Evolutionary conservation across 2,888 invertebrate genomes (phyloP), one percentile per base, ranked within the genome.

Genomic region (Entomobrya multifasciata): DNA sequence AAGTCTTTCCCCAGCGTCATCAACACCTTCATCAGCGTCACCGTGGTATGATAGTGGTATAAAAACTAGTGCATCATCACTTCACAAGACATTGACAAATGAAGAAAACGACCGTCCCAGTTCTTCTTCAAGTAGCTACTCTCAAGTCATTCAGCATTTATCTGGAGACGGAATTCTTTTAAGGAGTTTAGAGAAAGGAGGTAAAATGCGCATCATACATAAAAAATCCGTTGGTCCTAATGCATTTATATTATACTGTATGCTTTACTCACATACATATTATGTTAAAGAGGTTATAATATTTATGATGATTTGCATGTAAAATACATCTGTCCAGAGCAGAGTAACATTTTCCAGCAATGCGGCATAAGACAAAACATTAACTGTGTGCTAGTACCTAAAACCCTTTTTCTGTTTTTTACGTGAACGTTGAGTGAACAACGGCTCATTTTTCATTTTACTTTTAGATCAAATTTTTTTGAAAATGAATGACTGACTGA

Each of bases 101-200:
- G 80, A 80, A 70, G 85, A 74, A 15, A 72, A 78, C 65, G 76
- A 74, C 67, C 72, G 86, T 62, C 20, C 80, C 36, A 60, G 79
- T 62, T 79, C 74, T 44, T 60, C 60, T 55, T 44, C 74, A 27
- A 86, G 55, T 67, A 76, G 55, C 55, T 87, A 87, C 49, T 85
- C 85, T 20, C 76, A 86, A 70, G 84, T 79, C 44, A 60, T 87
- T 55, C 82, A 87, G 27, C 89, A 89, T 76, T 91, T 92, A 25
- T 30, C 82, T 83, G 90, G 91, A 65, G 91, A 92, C 74, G 92
- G 92, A 70, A 88, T 92, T 49, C 90, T 92, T 5, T 90, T 92
- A 44, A 91, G 91, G 77, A 91, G 92, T 67, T 90, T 92, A 90
- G 92, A 92, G 87, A 92, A 92, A 90, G 92, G 92, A 90, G 92